Conservation (phyloP, 1,140 invertebrate genomes). For the Drosophila paulistorum region DNA sequence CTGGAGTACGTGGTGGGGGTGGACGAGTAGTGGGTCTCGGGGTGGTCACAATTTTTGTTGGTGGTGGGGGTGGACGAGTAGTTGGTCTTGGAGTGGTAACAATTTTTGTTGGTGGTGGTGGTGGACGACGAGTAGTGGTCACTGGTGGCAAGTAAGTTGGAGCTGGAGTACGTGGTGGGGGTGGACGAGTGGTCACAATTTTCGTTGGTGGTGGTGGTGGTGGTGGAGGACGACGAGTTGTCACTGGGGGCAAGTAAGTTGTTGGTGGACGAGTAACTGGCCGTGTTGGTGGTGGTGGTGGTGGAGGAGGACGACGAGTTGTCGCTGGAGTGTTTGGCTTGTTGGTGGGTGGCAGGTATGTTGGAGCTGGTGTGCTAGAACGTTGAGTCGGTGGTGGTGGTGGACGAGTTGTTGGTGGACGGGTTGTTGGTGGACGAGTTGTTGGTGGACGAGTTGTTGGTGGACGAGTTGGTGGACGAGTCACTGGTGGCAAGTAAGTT, state of each 20-base stretch:
- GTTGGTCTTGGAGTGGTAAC: conserved; percentile 37
- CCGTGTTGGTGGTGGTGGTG: conserved; percentile 40
- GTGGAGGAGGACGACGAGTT: conserved; percentile 14
- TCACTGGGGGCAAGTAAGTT: conserved; percentile 60
- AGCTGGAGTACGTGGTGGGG: conserved; percentile 35
- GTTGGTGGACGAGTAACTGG: conserved; percentile 40
- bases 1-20: conserved; percentile 38
- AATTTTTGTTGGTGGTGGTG: conserved; percentile 40
- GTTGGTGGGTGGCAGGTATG: conserved; percentile 69
- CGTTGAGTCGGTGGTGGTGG: too few species aligned
- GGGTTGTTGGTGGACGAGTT: conserved; percentile 24
- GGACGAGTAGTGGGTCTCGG: conserved; percentile 41
- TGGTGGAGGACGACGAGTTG: conserved; percentile 12
- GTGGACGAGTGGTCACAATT: conserved; percentile 7
- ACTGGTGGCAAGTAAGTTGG: conserved; percentile 62
- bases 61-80: conserved; percentile 38
- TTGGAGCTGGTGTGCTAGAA: conserved; percentile 36
- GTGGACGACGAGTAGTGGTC: conserved; percentile 30
- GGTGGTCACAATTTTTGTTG: conserved; percentile 22
- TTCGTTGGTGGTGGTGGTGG: too few species aligned
- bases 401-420: too few species aligned
- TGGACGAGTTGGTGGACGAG: conserved; percentile 34
- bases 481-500: conserved; percentile 32
- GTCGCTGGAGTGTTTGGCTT: conserved; percentile 62
- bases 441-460: conserved; percentile 35